Evolutionary conservation across 2,888 invertebrate genomes (phyloP).

Genomic region (Perdita meconis): DNA sequence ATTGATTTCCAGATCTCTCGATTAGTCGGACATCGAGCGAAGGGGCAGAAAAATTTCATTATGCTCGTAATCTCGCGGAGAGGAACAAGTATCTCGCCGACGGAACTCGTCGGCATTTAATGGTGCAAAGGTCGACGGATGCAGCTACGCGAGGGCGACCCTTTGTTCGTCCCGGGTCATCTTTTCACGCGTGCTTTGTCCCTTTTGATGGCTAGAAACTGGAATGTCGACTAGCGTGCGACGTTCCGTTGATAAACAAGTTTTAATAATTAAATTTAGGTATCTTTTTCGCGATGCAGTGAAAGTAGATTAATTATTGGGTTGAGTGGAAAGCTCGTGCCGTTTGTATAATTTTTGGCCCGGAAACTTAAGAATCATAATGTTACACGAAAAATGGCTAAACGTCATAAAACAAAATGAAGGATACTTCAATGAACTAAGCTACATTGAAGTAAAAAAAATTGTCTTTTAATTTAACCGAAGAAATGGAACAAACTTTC

Average conservation of each 20-base stretch:
- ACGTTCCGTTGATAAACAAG: neutral
- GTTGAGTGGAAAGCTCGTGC: too few species aligned
- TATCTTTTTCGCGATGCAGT: constrained; percentile 15
- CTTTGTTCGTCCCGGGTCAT: neutral
- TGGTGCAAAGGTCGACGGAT: constrained; percentile 5
- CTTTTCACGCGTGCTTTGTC: constrained; percentile 16
- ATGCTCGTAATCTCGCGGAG: constrained; percentile 26
- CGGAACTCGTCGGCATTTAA: constrained; percentile 29
- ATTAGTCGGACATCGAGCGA: constrained; percentile 39
- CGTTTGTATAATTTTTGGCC: too few species aligned
- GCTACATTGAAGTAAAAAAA: too few species aligned
- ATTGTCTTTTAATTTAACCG: too few species aligned
- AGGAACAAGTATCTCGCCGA: constrained; percentile 25
- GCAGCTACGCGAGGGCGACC: constrained; percentile 1
- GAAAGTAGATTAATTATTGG: constrained; percentile 27
- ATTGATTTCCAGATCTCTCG: constrained; percentile 39
- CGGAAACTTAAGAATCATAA: too few species aligned
- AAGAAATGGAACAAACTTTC: too few species aligned
- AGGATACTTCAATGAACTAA: too few species aligned
- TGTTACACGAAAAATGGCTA: too few species aligned
- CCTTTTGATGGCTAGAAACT: neutral
- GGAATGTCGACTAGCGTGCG: constrained; percentile 23
- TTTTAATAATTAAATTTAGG: constrained; percentile 6
- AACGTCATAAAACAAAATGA: too few species aligned
- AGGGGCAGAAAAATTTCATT: constrained; percentile 45